These are phyloP conservation scores for Spea bombifrons DNA, from an alignment of 2,113 vertebrate genomes.

Conservation along the genomic window DNA sequence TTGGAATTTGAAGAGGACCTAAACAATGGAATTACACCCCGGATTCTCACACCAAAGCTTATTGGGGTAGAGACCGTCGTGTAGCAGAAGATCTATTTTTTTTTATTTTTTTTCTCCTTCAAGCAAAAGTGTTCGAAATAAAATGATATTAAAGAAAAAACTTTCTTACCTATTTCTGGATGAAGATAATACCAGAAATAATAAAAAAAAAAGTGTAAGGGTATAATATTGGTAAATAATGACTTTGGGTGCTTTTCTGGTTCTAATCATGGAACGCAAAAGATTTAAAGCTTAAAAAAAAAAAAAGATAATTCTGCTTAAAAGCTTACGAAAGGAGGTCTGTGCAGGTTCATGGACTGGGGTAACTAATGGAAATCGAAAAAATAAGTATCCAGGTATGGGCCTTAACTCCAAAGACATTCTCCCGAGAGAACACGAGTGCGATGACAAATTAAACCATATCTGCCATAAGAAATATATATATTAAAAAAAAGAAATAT, in stretches of 20 bases:
- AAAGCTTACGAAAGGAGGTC: slow-evolving; percentile 58
- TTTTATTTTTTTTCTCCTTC: not conserved
- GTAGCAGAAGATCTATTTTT: slow-evolving; percentile 54
- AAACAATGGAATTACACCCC: slow-evolving; percentile 90
- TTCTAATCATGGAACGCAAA: not conserved
- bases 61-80: slow-evolving; percentile 89
- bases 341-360: slow-evolving; percentile 82
- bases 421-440: slow-evolving; percentile 52
- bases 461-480: slow-evolving; percentile 18
- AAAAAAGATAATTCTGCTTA: not conserved
- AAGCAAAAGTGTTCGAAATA: not conserved
- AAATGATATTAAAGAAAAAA: not conserved
- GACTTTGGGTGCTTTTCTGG: not conserved
- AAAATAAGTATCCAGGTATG: slow-evolving; percentile 54
- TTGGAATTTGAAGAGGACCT: slow-evolving; percentile 98
- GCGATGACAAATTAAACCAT: slow-evolving; percentile 27
- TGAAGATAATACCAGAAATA: not conserved
- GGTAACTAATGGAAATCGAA: slow-evolving; percentile 55
- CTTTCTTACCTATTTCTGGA: not conserved
- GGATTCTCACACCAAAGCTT: slow-evolving; percentile 94
- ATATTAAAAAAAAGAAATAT: slow-evolving; percentile 52
- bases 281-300: not conserved
- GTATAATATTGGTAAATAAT: not conserved
- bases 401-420: slow-evolving; percentile 51
- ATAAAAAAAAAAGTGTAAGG: not conserved